Conservation (phyloP, 2,888 invertebrate species). For the Nesidiocoris tenuis region DNA sequence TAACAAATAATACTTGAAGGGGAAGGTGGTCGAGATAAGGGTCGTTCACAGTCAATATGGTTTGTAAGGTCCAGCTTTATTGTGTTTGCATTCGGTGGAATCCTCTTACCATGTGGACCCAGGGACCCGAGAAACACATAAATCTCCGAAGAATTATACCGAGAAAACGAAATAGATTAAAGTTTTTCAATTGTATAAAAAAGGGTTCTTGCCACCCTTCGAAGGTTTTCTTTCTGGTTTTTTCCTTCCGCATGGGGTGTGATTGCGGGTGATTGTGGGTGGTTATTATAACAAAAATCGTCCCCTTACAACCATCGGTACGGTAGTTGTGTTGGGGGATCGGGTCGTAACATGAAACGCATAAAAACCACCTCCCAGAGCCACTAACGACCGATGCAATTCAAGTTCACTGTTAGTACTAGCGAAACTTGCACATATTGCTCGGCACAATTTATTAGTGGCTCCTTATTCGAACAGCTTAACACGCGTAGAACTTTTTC, state of each 20-base stretch:
- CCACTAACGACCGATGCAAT: not conserved
- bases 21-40: slow-evolving; percentile 38
- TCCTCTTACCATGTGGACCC: slow-evolving; percentile 25
- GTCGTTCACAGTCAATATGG: slow-evolving; percentile 30
- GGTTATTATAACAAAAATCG: not conserved
- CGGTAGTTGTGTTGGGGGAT: not conserved
- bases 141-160: slow-evolving; percentile 27
- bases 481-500: too few relatives aligned
- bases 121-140: slow-evolving; percentile 9
- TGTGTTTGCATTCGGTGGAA: slow-evolving; percentile 18
- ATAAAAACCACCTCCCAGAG: not conserved
- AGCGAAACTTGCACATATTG: not conserved
- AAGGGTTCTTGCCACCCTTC: slow-evolving; percentile 8
- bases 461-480: not conserved
- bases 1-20: slow-evolving; percentile 34
- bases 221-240: not conserved
- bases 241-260: not conserved
- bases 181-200: slow-evolving; percentile 24
- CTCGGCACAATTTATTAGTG: not conserved
- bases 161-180: slow-evolving; percentile 27
- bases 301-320: not conserved
- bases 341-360: not conserved
- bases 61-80: slow-evolving; percentile 15
- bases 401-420: not conserved
- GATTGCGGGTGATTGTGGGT: not conserved